A percentile compares a stretch with the other conserved stretches of the same genome.
Evolutionary conservation across 2,888 invertebrate species (phyloP).

Genomic region (Mechanitis mazaeus): DNA sequence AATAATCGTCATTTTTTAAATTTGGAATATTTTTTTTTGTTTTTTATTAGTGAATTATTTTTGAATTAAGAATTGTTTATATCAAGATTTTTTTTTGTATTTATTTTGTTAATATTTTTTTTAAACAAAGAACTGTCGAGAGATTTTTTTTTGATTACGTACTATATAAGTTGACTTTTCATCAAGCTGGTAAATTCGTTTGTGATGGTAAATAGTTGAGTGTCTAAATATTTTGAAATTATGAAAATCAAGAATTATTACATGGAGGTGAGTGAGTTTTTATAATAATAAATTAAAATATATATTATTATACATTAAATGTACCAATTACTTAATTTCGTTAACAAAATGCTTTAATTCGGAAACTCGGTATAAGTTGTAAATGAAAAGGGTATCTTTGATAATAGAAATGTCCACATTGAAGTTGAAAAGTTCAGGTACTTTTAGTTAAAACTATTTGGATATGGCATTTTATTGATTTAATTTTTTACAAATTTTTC

Average conservation of each 20-base stretch:
- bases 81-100: background rate
- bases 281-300: background rate
- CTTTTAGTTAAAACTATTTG: conserved; percentile 7
- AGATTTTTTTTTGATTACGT: no score
- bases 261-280: conserved; percentile 56
- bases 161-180: no score
- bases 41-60: conserved; percentile 12
- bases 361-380: conserved; percentile 39
- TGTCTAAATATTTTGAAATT: conserved; percentile 36
- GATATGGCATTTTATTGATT: conserved; percentile 34
- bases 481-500: background rate
- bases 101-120: background rate
- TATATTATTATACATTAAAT: background rate
- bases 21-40: conserved; percentile 9
- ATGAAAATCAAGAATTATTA: conserved; percentile 71
- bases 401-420: conserved; percentile 42
- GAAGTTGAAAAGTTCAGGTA: conserved; percentile 13
- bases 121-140: background rate
- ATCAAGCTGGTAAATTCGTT: no score
- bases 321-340: conserved; percentile 5
- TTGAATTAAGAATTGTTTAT: background rate
- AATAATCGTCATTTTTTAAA: no score
- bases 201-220: no score
- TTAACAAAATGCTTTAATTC: conserved; percentile 6
- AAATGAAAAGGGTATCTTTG: conserved; percentile 58